Percentiles rank a stretch among this genome's conserved stretches.
Conservation (phyloP, 2,797 vertebrate genomes). For the Cynopterus sphinx region DNA sequence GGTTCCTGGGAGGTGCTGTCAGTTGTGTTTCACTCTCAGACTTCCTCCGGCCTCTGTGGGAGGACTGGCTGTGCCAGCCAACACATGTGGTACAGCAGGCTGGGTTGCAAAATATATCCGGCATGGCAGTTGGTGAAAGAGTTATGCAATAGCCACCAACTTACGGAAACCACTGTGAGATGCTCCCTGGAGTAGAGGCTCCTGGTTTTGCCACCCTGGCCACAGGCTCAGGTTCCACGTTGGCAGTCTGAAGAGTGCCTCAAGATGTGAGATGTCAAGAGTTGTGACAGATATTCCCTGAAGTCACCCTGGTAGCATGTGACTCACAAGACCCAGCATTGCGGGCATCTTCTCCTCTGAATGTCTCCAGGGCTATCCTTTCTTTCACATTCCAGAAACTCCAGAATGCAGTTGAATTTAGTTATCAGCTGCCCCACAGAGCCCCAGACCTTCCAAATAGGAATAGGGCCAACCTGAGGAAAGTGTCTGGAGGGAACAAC, state of each 20-base stretch:
- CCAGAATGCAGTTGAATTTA: not conserved
- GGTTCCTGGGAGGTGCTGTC: not conserved
- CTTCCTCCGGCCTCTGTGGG: conserved; percentile 83
- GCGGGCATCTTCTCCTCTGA: not conserved
- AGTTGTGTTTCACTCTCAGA: conserved; percentile 80
- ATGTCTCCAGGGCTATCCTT: not conserved
- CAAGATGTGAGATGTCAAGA: not conserved
- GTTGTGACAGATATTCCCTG: conserved; percentile 12
- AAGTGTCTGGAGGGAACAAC: not conserved
- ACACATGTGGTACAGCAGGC: conserved; percentile 82
- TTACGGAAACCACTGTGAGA: conserved; percentile 88
- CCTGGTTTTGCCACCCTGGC: conserved; percentile 76
- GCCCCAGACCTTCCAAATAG: not conserved
- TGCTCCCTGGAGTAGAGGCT: conserved; percentile 70
- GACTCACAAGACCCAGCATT: not conserved
- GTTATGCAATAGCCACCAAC: conserved; percentile 90
- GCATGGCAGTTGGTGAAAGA: conserved; percentile 87
- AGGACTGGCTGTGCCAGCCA: conserved; percentile 81
- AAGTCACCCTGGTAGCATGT: not conserved
- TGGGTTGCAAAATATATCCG: conserved; percentile 89
- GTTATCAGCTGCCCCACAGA: not conserved
- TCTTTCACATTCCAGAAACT: not conserved
- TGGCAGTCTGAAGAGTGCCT: conserved; percentile 58
- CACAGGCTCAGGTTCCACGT: conserved; percentile 67
- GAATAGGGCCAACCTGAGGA: not conserved